Evolutionary conservation across 2,113 vertebrate species (phyloP).

Genomic region (Platysternon megacephalum): DNA sequence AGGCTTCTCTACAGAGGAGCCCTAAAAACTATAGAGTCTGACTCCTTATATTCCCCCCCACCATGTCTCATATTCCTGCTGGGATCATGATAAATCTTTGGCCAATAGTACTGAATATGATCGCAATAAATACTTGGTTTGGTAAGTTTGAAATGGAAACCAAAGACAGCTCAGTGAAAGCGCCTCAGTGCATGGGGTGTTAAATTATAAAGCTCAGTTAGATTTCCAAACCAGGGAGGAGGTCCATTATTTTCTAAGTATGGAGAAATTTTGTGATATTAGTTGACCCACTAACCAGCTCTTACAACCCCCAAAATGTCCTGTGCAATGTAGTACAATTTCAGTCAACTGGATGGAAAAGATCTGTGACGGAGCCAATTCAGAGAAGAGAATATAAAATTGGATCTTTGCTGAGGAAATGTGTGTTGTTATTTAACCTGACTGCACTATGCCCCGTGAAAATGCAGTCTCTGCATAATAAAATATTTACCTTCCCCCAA

Average conservation of each 20-base stretch:
- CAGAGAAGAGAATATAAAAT: neutral
- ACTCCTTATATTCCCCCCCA: neutral
- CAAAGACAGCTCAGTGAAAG: neutral
- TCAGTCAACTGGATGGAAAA: neutral
- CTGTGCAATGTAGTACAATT: neutral
- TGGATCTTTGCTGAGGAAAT: neutral
- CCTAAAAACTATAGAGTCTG: neutral
- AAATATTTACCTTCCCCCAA: neutral
- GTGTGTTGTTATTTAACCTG: neutral
- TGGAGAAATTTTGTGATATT: neutral
- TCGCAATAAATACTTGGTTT: neutral
- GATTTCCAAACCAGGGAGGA: neutral
- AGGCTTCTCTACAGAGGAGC: neutral
- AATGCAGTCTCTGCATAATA: neutral
- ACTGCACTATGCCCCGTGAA: neutral
- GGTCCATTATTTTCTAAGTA: neutral
- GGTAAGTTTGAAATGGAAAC: neutral
- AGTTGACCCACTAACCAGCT: neutral
- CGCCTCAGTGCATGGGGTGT: accelerated
- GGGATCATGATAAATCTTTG: neutral
- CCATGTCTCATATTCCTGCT: neutral
- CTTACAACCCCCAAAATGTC: neutral
- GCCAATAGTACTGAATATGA: neutral
- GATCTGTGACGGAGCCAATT: conserved; percentile 1
- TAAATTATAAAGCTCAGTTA: neutral